Evolutionary conservation across 2,113 vertebrate genomes (phyloP).

Genomic region (Crotalus viridis): DNA sequence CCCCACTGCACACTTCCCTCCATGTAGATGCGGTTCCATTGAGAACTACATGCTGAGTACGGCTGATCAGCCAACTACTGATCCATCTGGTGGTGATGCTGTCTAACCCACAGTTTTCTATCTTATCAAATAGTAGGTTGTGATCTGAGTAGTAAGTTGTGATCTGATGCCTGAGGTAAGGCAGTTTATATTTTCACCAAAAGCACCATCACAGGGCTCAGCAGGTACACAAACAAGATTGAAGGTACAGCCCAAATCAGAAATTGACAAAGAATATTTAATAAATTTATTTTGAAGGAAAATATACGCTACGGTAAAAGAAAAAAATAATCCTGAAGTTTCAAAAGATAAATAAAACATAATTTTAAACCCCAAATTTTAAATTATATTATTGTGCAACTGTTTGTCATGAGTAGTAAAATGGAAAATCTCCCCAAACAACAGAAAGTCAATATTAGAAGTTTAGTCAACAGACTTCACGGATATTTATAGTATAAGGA

Average conservation of each 20-base stretch:
- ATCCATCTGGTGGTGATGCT: too few relatives aligned
- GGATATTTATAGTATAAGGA: neutral
- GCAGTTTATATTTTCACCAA: neutral
- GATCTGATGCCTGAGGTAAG: too few relatives aligned
- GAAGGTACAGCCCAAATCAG: neutral
- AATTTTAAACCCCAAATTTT: neutral
- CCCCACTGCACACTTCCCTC: too few relatives aligned
- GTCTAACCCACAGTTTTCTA: too few relatives aligned
- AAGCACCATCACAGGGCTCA: neutral
- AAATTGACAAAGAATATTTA: neutral
- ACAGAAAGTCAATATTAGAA: neutral
- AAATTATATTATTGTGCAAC: neutral
- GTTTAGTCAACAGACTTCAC: neutral
- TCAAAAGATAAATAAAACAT: neutral
- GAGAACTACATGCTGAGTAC: too few relatives aligned
- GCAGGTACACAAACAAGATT: neutral
- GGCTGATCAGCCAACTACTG: too few relatives aligned
- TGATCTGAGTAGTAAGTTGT: too few relatives aligned
- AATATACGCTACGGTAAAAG: neutral
- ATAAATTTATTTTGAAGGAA: neutral
- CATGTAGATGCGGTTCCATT: too few relatives aligned
- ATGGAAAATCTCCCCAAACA: neutral
- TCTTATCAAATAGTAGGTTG: too few relatives aligned
- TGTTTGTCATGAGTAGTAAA: neutral
- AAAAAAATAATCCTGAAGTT: too few relatives aligned